A percentile compares a stretch with the other conserved stretches of the same genome.
Conservation (phyloP, 2,113 vertebrate genomes). For the Laticauda colubrina region DNA sequence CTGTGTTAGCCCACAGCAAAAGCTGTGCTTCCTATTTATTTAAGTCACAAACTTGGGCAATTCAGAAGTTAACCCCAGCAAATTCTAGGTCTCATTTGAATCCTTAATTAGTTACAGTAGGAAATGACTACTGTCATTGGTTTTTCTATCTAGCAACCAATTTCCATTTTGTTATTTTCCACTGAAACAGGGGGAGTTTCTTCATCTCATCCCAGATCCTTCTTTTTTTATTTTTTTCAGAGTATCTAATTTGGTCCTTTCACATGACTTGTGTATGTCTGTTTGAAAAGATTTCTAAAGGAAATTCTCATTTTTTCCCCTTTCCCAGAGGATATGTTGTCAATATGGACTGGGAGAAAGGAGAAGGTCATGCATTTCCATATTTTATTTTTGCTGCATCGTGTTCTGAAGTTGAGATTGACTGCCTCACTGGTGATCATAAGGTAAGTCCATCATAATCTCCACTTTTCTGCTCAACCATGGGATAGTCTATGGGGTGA, state of each 20-base stretch:
- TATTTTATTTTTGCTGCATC: conserved; percentile 77
- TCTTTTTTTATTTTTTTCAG: neutral
- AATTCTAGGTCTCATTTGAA: neutral
- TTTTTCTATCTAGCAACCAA: neutral
- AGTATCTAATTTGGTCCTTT: neutral
- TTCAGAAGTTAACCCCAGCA: neutral
- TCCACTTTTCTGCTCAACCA: neutral
- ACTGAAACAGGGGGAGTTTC: neutral
- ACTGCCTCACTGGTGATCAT: conserved; percentile 83
- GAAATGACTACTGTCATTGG: neutral
- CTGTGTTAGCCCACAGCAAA: neutral
- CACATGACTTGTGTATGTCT: neutral
- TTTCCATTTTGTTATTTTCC: neutral
- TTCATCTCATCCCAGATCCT: neutral
- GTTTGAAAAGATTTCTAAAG: conserved; percentile 10
- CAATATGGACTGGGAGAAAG: conserved; percentile 81
- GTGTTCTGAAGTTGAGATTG: conserved; percentile 84
- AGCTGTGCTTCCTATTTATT: neutral
- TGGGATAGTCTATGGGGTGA: neutral
- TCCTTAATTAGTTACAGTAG: neutral
- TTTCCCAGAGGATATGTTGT: conserved; percentile 74
- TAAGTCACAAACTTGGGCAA: neutral
- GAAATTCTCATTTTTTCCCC: neutral
- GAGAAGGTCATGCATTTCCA: conserved; percentile 72
- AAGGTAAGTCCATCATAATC: conserved; percentile 62